Percentiles rank a stretch among this genome's conserved stretches.
phyloP scores from a whole-genome alignment of 2,113 vertebrate genomes.

The Chitala chitala region DNA sequence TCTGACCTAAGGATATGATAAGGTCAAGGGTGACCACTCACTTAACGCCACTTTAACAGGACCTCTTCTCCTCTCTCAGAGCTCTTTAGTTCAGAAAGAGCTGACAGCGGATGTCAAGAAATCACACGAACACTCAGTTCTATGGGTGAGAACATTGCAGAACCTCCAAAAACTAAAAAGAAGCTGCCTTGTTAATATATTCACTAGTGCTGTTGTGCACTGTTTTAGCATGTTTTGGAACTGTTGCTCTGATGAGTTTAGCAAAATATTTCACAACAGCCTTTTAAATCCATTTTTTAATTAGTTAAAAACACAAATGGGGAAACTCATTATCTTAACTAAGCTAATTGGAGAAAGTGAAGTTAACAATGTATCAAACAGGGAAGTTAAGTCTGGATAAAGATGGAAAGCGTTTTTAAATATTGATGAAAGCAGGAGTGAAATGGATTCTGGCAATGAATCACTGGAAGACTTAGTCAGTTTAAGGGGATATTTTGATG shows the following conservation, averaged over 20 bases:
- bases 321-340: neutral
- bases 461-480: no score
- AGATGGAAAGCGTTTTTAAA: neutral
- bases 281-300: conserved; percentile 1
- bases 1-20: conserved; percentile 27
- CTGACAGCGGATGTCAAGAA: neutral
- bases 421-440: neutral
- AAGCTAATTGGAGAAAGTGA: conserved; percentile 4
- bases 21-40: neutral
- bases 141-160: no score
- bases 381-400: neutral
- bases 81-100: neutral
- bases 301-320: neutral
- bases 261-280: neutral
- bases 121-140: no score
- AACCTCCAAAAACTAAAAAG: no score
- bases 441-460: neutral
- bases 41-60: conserved; percentile 4
- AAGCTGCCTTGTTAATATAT: no score
- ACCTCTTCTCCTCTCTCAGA: neutral
- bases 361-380: neutral
- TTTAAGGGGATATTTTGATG: no score
- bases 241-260: neutral
- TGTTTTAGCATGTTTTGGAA: neutral
- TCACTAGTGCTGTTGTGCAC: no score